Evolutionary conservation across 2,113 vertebrate genomes (phyloP), one percentile per base, ranked within the genome.

Genomic region (Anas platyrhynchos): DNA sequence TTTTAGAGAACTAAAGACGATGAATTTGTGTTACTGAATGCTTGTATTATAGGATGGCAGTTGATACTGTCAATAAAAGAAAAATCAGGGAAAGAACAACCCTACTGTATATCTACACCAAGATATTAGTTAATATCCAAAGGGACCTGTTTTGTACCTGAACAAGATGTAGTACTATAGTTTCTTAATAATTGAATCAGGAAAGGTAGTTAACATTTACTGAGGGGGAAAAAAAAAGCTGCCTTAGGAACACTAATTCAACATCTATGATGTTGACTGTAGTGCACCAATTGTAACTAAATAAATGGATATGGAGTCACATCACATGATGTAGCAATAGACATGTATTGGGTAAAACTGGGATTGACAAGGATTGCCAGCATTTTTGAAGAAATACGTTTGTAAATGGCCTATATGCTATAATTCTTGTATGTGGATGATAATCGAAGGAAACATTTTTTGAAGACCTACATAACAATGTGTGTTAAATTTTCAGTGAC

Each of bases 251-350:
- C 36, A 7, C 16, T 41, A 50, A 22, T 25, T 83, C 15, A 65
- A 32, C 21, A 63, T 54, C 25, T 55, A 16, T 43, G 43, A 3
- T 63, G 23, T 52, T 65, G 67, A 86, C 32, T 75, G 65, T 46
- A 50, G 41, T 23, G 13, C 11, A 1, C 31, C n/a, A 29, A 2
- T 59, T 61, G 36, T 74, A 32, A 22, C 10, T 13, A 71, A 62
- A 29, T 71, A 61, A 80, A 52, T 21, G 13, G 14, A 1, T 41
- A 4, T 41, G 56, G 32, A 63, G 43, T 81, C 31, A 31, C 67
- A n/a, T 59, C 38, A 29, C 14, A 10, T 0, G 1, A 29, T 6
- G 10, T 63, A 36, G 43, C 11, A 69, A 5, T 44, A 69, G 52
- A 38, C 38, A 27, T 54, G 31, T 55, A 7, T 83, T 86, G 11